A percentile compares a stretch with the other conserved stretches of the same genome.
Evolutionary conservation across 2,797 vertebrate genomes (phyloP).

Genomic region (Octomys mimax): DNA sequence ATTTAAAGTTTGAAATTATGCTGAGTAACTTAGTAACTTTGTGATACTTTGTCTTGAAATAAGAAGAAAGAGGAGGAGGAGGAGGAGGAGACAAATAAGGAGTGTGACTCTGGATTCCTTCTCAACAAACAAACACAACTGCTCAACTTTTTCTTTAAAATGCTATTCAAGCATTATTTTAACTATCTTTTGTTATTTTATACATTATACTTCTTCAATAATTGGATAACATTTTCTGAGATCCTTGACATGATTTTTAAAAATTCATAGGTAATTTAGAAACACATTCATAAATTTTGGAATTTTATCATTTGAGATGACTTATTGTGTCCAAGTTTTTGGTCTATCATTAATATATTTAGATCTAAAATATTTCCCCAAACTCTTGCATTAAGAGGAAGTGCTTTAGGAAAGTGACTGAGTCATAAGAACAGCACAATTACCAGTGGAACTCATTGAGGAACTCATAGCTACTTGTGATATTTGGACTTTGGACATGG

Average conservation of each 20-base stretch:
- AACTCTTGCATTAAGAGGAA: not conserved
- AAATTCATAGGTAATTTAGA: not conserved
- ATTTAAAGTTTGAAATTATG: not conserved
- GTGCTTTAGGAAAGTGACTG: not conserved
- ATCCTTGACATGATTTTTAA: not conserved
- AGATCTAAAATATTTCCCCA: not conserved
- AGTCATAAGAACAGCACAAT: too few relatives aligned
- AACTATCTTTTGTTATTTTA: not conserved
- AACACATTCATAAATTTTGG: not conserved
- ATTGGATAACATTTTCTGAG: not conserved
- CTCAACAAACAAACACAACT: not conserved
- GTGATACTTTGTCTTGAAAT: not conserved
- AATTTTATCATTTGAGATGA: not conserved
- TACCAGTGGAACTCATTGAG: not conserved
- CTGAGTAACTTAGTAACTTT: not conserved
- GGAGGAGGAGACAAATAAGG: too few relatives aligned
- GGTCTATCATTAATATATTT: not conserved
- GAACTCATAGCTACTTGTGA: not conserved
- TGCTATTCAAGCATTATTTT: not conserved
- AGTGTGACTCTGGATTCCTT: too few relatives aligned
- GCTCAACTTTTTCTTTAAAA: not conserved
- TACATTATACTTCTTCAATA: not conserved
- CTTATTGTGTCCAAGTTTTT: not conserved
- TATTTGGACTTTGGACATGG: not conserved
- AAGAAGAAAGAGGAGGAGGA: not conserved